Evolutionary conservation across 23 tunicate genomes (phyloP).

Genomic region (Styela clava): DNA sequence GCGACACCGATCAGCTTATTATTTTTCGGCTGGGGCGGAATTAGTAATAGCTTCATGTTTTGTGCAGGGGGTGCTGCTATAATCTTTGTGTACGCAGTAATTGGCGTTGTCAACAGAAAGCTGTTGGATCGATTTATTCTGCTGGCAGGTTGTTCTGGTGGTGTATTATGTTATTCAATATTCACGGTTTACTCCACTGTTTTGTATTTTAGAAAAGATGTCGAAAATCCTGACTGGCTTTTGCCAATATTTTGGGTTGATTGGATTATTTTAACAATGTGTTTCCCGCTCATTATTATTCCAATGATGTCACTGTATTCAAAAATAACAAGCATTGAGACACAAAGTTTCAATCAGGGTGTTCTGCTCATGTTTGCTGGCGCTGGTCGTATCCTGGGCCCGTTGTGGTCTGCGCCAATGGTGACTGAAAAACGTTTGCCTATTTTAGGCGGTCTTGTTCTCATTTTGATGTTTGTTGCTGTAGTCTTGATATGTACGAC

Average conservation of each 20-base stretch:
- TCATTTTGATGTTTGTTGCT: neutral
- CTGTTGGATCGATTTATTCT: neutral
- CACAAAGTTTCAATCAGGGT: constrained; percentile 21
- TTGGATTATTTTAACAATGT: neutral
- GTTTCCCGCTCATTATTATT: neutral
- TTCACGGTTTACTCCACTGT: neutral
- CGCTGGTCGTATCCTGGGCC: constrained; percentile 18
- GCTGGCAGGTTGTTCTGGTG: neutral
- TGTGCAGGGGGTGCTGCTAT: neutral
- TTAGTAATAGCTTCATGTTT: neutral
- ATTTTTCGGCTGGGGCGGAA: constrained; percentile 5
- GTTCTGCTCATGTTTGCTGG: neutral
- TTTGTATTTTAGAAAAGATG: neutral
- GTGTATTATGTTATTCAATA: neutral
- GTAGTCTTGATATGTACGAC: neutral
- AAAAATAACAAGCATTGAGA: constrained; percentile 3
- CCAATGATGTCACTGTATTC: neutral
- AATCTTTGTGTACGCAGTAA: neutral
- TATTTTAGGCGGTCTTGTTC: neutral
- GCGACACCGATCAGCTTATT: constrained; percentile 1
- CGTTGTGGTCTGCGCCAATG: constrained; percentile 23
- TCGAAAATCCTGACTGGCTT: constrained; percentile 5
- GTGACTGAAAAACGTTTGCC: neutral
- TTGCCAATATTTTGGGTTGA: constrained; percentile 1
- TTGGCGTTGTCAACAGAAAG: neutral